These are phyloP conservation scores for Mythimna vitellina DNA, from an alignment of 2,888 invertebrate species.

Conservation along the genomic window DNA sequence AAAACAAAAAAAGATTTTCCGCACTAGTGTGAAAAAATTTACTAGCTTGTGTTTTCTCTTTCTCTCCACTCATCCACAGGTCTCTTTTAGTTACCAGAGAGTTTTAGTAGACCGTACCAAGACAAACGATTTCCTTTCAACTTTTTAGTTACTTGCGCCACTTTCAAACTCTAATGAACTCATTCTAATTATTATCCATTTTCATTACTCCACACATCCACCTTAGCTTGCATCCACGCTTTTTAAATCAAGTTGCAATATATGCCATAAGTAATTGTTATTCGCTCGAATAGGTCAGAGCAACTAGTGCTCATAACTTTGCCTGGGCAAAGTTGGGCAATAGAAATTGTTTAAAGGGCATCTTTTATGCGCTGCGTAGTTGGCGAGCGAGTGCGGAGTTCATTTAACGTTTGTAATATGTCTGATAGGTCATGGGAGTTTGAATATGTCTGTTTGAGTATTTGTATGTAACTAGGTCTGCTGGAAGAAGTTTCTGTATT, in stretches of 20 bases:
- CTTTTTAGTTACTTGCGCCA: too few species aligned
- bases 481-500: too few species aligned
- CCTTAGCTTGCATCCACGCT: constrained; percentile 5
- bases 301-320: constrained; percentile 34
- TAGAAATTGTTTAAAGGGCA: constrained; percentile 34
- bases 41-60: too few species aligned
- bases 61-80: too few species aligned
- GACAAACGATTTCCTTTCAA: too few species aligned
- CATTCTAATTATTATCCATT: too few species aligned
- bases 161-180: too few species aligned
- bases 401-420: neutral
- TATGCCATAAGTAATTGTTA: constrained; percentile 15
- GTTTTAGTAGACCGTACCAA: too few species aligned
- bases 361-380: neutral
- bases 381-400: neutral
- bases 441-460: neutral
- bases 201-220: too few species aligned
- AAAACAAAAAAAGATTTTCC: too few species aligned
- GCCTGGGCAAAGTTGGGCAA: constrained; percentile 3
- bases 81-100: too few species aligned
- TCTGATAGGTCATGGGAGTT: neutral
- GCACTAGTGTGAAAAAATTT: too few species aligned
- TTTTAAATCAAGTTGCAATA: constrained; percentile 28
- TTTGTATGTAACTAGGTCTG: neutral
- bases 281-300: constrained; percentile 15